phyloP scores from a whole-genome alignment of 2,888 invertebrate species.

The Limnephilus auricula region DNA sequence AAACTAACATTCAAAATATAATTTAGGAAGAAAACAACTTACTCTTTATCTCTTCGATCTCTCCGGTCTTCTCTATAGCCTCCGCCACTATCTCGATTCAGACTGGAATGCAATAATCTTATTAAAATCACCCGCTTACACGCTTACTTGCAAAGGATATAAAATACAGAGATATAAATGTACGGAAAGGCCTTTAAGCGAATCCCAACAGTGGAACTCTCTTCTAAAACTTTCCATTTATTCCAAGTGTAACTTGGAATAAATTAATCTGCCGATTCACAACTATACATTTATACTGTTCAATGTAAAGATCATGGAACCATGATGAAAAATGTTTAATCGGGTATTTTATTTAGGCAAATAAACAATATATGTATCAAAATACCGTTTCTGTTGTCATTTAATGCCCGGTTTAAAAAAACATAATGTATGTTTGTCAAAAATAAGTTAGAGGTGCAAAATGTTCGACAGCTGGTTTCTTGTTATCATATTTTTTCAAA shows the following conservation, averaged over 20 bases:
- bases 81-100: constrained; percentile 70
- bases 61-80: constrained; percentile 69
- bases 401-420: neutral
- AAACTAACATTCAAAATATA: neutral
- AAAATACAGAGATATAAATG: constrained; percentile 62
- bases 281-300: constrained; percentile 32
- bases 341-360: neutral
- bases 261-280: constrained; percentile 21
- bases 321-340: neutral
- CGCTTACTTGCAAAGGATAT: neutral
- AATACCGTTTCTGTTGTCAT: neutral
- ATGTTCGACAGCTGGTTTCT: no score
- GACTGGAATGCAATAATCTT: constrained; percentile 71
- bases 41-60: constrained; percentile 76
- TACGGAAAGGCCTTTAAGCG: constrained; percentile 69
- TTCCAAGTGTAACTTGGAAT: constrained; percentile 24
- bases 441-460: no score
- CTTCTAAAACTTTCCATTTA: constrained; percentile 62
- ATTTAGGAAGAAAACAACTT: constrained; percentile 69
- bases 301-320: constrained; percentile 2
- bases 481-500: no score
- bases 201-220: constrained; percentile 61
- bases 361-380: neutral
- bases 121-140: constrained; percentile 55
- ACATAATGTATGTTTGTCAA: no score